phyloP scores from a whole-genome alignment of 2,888 invertebrate species.

The Macroteleia sp. region DNA sequence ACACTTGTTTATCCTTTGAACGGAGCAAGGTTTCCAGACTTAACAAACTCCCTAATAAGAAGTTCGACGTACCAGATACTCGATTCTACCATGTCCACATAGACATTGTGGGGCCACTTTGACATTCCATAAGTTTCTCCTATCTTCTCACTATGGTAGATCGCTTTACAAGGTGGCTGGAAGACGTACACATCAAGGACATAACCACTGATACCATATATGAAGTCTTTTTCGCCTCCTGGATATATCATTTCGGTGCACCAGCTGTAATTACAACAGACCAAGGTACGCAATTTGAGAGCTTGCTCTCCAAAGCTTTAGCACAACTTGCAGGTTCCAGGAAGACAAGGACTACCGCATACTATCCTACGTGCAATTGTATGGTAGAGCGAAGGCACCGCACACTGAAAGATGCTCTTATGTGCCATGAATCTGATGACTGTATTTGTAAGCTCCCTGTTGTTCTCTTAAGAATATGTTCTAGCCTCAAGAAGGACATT shows the following conservation, averaged over 20 bases:
- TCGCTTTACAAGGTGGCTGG: slow-evolving; percentile 67
- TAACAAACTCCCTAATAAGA: slow-evolving; percentile 60
- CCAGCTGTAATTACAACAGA: slow-evolving; percentile 77
- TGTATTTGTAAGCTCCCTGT: slow-evolving; percentile 12
- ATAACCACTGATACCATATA: slow-evolving; percentile 69
- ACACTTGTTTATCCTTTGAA: slow-evolving; percentile 75
- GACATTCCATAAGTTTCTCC: slow-evolving; percentile 68
- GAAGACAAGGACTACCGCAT: slow-evolving; percentile 10
- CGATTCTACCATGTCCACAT: slow-evolving; percentile 82
- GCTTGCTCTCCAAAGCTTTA: slow-evolving; percentile 68
- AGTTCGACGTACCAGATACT: slow-evolving; percentile 65
- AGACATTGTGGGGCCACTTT: slow-evolving; percentile 82
- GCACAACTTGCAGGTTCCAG: slow-evolving; percentile 61
- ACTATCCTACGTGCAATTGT: slow-evolving; percentile 27
- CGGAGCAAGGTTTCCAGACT: slow-evolving; percentile 72
- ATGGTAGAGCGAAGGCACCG: slow-evolving; percentile 27
- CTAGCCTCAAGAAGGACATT: slow-evolving; percentile 29
- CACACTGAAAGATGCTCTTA: slow-evolving; percentile 18
- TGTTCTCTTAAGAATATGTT: slow-evolving; percentile 17
- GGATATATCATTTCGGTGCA: slow-evolving; percentile 82
- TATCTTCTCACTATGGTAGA: slow-evolving; percentile 78
- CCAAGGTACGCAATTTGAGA: slow-evolving; percentile 66
- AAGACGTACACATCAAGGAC: slow-evolving; percentile 32
- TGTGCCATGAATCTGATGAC: neutral
- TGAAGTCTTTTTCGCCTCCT: slow-evolving; percentile 54